These are phyloP conservation scores for Hypsibius dujardini DNA, from an alignment of 1,140 invertebrate species.

Conservation along the genomic window DNA sequence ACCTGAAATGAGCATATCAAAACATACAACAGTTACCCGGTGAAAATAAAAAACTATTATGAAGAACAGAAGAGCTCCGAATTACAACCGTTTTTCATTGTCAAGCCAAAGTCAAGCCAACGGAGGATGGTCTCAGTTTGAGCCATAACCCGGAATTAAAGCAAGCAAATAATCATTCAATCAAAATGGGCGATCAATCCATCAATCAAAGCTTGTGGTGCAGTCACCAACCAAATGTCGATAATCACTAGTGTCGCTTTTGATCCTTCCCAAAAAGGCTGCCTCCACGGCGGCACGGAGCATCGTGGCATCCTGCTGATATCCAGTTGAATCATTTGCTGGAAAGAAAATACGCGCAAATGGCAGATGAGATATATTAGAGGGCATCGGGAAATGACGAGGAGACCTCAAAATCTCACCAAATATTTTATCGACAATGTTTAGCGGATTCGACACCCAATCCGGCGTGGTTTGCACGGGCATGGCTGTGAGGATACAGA, in stretches of 20 bases:
- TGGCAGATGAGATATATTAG: not conserved
- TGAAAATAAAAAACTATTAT: no score
- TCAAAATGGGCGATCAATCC: no score
- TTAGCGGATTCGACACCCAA: not conserved
- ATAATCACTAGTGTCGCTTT: not conserved
- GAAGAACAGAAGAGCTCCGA: no score
- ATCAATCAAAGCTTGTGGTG: not conserved
- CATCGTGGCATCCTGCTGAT: not conserved
- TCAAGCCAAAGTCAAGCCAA: no score
- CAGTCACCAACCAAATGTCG: not conserved
- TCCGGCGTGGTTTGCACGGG: not conserved
- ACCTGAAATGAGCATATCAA: no score
- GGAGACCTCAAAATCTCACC: conserved; percentile 7
- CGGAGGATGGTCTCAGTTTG: no score
- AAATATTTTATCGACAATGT: not conserved
- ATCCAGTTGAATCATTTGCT: not conserved
- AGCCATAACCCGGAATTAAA: no score
- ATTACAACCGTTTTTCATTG: no score
- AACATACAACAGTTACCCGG: no score
- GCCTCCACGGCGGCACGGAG: not conserved
- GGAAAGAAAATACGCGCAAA: not conserved
- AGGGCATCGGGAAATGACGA: not conserved
- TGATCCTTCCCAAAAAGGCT: not conserved
- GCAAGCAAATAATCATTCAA: no score
- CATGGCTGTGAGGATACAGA: no score